These are phyloP conservation scores for Syritta pipiens DNA, from an alignment of 2,888 invertebrate genomes.

Conservation along the genomic window DNA sequence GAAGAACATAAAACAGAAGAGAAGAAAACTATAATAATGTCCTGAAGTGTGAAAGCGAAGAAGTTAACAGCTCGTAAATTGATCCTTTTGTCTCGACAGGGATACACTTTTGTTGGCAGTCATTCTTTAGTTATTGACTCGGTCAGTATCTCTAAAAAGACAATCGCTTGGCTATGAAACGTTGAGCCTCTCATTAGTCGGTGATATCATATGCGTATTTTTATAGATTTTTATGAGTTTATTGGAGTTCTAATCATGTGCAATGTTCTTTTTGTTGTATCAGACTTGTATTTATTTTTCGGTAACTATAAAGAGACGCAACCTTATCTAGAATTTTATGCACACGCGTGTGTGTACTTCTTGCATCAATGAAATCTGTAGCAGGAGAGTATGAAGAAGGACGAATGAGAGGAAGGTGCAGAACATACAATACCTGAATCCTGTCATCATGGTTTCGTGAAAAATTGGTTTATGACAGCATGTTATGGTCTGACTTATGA, in stretches of 20 bases:
- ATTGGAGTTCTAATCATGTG: conserved; percentile 51
- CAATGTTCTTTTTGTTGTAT: conserved; percentile 43
- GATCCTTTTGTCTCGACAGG: conserved; percentile 38
- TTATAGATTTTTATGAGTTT: conserved; percentile 42
- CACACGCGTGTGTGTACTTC: neutral
- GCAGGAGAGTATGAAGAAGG: no score
- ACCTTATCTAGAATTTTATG: conserved; percentile 24
- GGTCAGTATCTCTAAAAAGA: conserved; percentile 7
- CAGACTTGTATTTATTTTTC: conserved; percentile 23
- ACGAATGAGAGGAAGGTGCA: no score
- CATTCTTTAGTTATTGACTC: conserved; percentile 28
- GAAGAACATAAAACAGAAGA: conserved; percentile 25
- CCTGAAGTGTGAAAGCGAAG: conserved; percentile 60
- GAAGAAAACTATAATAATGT: conserved; percentile 3
- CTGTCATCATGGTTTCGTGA: no score
- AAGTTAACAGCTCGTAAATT: conserved; percentile 62
- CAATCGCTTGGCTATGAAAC: conserved; percentile 38
- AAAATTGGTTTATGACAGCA: no score
- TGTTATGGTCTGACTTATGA: conserved; percentile 9
- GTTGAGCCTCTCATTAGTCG: conserved; percentile 40
- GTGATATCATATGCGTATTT: neutral
- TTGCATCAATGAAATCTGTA: neutral
- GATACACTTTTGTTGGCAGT: neutral
- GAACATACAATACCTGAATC: no score
- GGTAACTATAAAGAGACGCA: neutral